Evolutionary conservation across 92 coral and sea anemone species (phyloP).

Genomic region (Palythoa grandis): DNA sequence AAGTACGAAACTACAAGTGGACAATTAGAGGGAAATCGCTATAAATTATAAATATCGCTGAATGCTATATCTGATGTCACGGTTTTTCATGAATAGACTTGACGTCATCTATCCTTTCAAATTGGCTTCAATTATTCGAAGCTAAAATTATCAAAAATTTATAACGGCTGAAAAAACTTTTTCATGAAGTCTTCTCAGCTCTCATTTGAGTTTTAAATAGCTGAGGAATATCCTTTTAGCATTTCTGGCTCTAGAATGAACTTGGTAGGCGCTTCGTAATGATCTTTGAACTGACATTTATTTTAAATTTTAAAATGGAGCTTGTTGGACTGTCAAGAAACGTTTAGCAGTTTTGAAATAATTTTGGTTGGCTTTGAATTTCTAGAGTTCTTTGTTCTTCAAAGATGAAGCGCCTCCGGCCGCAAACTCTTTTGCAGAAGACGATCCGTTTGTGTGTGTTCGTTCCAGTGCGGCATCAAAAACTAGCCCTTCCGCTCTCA

Average conservation of each 20-base stretch:
- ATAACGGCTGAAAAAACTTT: slow-evolving; percentile 3
- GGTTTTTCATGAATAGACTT: neutral
- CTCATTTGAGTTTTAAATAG: neutral
- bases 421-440: slow-evolving; percentile 62
- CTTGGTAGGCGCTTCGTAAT: slow-evolving; percentile 47
- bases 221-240: neutral
- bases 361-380: slow-evolving; percentile 14
- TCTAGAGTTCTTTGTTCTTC: slow-evolving; percentile 87
- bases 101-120: neutral
- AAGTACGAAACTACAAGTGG: no score
- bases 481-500: slow-evolving; percentile 39
- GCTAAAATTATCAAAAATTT: slow-evolving; percentile 16
- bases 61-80: neutral
- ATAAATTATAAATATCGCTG: neutral
- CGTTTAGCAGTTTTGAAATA: neutral
- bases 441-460: slow-evolving; percentile 78
- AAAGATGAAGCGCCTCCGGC: slow-evolving; percentile 77
- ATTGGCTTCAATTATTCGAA: slow-evolving; percentile 3
- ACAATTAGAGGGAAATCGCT: neutral
- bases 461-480: slow-evolving; percentile 46
- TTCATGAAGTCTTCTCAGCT: neutral
- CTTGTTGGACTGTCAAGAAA: neutral
- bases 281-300: neutral
- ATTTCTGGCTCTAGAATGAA: slow-evolving; percentile 40
- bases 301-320: neutral